These are phyloP conservation scores for Peromyscus californicus DNA, from an alignment of 2,113 vertebrate genomes.

Conservation along the genomic window DNA sequence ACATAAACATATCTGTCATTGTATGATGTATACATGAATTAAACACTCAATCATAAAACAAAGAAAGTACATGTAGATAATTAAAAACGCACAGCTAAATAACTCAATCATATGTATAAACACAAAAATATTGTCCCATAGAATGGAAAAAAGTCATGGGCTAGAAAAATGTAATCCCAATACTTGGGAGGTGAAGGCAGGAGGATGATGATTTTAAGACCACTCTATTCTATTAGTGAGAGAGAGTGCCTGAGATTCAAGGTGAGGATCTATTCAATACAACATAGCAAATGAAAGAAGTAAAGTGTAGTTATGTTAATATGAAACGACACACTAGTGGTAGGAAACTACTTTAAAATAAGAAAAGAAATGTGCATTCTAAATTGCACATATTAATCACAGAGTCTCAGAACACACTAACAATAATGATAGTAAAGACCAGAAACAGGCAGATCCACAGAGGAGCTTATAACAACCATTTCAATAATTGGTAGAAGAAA, in stretches of 20 bases:
- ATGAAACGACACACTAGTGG: not conserved
- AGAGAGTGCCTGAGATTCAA: not conserved
- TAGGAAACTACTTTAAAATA: not conserved
- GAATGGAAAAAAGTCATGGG: not conserved
- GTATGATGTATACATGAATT: not conserved
- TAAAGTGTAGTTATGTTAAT: not conserved
- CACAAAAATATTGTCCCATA: not conserved
- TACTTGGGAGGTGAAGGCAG: not conserved
- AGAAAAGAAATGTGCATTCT: not conserved
- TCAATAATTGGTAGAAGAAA: not conserved
- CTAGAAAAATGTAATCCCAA: not conserved
- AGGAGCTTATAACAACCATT: not conserved
- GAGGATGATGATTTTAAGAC: not conserved
- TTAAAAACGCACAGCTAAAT: not conserved
- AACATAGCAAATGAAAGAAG: not conserved
- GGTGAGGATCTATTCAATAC: not conserved
- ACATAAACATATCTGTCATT: not conserved
- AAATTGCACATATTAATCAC: not conserved
- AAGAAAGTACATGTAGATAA: not conserved
- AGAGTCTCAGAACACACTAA: not conserved
- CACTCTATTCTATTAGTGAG: not conserved
- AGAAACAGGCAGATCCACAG: not conserved
- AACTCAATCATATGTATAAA: not conserved
- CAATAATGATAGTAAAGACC: not conserved
- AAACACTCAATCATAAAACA: not conserved